Evolutionary conservation across 2,888 invertebrate genomes (phyloP), one percentile per base, ranked within the genome.

Genomic region (Ormyrus thymus): DNA sequence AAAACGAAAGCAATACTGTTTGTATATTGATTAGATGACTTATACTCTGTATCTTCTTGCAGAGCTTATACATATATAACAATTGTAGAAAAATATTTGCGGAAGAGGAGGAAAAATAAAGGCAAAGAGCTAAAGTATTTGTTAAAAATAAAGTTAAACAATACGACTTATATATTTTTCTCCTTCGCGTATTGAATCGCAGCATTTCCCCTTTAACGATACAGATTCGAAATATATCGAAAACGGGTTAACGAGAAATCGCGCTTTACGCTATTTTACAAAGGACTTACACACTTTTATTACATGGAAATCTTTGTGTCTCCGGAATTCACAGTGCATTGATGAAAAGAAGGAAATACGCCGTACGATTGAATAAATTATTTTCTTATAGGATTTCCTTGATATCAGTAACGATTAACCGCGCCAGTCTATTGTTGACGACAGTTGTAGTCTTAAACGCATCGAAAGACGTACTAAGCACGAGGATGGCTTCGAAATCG

Each of bases 1-100:
- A 51, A 29, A 68, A 64, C 53, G 65, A 72, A 73, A 73, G 45
- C 58, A 43, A 59, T 59, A 61, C 68, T 61, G 68, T 76, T 76
- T 76, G 68, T 68, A 68, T 53, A 10, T 53, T 53, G 61, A 68
- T 68, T 68, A 59, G 10, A 74, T 29, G 29, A 29, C 3, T 29
- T 29, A 29, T 29, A 46, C 13, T 58, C 58, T 58, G 48, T 50
- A 13, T 71, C 55, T 56, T 13, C 62, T 72, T 15, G 61, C 62
- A 62, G 53, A 48, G 61, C 7, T 61, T 53, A 53, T 53, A 72
- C 8, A 64, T 15, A 29, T 29, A 29, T 29, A 29, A 29, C 4
- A 29, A 29, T 29, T 29, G 29, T 29, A 29, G 50, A 71, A 43
- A 71, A 15, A 61, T 70, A 13, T 59, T 51, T 43, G 51, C 51